These are phyloP conservation scores for Phrynosoma platyrhinos DNA, from an alignment of 2,113 vertebrate genomes.

Conservation along the genomic window DNA sequence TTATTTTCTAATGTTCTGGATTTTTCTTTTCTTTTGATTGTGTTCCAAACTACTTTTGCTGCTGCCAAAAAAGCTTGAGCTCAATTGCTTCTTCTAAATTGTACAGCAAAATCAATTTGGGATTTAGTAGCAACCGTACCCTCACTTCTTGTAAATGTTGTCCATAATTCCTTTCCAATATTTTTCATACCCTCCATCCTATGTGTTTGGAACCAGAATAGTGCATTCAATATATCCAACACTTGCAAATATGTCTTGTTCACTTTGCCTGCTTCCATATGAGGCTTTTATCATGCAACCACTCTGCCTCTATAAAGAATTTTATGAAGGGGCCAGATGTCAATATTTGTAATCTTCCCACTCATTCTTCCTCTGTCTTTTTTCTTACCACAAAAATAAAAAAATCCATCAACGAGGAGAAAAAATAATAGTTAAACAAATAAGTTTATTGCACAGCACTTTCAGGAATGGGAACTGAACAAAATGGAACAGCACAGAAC, in stretches of 20 bases:
- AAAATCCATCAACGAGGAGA: no score
- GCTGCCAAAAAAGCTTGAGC: background rate
- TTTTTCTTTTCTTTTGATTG: background rate
- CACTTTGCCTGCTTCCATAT: background rate
- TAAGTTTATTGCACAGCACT: no score
- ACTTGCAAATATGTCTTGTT: background rate
- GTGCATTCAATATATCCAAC: background rate
- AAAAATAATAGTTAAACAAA: background rate
- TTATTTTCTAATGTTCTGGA: background rate
- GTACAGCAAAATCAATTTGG: background rate
- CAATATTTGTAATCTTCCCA: background rate
- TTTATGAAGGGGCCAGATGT: background rate
- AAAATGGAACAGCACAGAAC: no score
- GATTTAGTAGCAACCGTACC: background rate
- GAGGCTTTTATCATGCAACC: background rate
- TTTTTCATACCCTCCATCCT: background rate
- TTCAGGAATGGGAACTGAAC: no score
- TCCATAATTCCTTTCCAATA: background rate
- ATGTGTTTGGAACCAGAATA: background rate
- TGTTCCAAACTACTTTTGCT: background rate
- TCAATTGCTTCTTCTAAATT: background rate
- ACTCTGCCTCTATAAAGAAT: background rate
- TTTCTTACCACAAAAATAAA: no score
- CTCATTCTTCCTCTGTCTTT: background rate
- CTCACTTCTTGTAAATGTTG: background rate